A percentile compares a stretch with the other conserved stretches of the same genome.
These are phyloP conservation scores for Eutrigla gurnardus DNA, from an alignment of 2,797 vertebrate genomes.

Conservation along the genomic window DNA sequence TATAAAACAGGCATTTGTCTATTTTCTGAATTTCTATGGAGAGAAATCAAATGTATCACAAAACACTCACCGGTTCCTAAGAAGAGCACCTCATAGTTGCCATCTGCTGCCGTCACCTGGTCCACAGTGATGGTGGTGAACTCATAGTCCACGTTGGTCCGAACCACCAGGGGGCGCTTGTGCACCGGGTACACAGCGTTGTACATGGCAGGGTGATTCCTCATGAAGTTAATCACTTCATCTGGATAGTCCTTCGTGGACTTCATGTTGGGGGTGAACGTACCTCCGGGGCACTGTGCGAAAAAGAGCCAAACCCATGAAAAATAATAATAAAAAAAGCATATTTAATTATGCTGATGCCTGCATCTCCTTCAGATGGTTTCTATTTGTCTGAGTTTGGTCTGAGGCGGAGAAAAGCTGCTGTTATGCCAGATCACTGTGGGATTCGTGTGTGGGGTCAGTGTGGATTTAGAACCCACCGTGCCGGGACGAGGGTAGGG, in stretches of 20 bases:
- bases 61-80: conserved; percentile 93
- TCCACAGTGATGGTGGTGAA: conserved; percentile 97
- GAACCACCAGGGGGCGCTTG: conserved; percentile 95
- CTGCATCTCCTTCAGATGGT: conserved; percentile 31
- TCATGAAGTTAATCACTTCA: conserved; percentile 99
- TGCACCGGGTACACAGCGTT: conserved; percentile 94
- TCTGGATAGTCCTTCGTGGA: conserved; percentile 99
- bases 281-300: conserved; percentile 94
- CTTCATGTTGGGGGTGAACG: conserved; percentile 98
- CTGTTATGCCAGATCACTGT: conserved; percentile 41
- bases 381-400: conserved; percentile 41
- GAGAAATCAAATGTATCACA: not conserved
- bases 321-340: conserved; percentile 25
- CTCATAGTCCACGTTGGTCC: conserved; percentile 95
- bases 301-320: conserved; percentile 11
- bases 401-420: conserved; percentile 25
- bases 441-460: conserved; percentile 26
- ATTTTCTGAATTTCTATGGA: not conserved
- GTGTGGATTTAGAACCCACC: conserved; percentile 81
- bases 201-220: conserved; percentile 97
- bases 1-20: not conserved
- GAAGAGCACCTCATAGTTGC: conserved; percentile 99
- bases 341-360: conserved; percentile 31
- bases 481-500: conserved; percentile 98
- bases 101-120: conserved; percentile 97